A percentile compares a stretch with the other conserved stretches of the same genome.
phyloP scores from a whole-genome alignment of 2,113 vertebrate species.

The Nothocercus julius region DNA sequence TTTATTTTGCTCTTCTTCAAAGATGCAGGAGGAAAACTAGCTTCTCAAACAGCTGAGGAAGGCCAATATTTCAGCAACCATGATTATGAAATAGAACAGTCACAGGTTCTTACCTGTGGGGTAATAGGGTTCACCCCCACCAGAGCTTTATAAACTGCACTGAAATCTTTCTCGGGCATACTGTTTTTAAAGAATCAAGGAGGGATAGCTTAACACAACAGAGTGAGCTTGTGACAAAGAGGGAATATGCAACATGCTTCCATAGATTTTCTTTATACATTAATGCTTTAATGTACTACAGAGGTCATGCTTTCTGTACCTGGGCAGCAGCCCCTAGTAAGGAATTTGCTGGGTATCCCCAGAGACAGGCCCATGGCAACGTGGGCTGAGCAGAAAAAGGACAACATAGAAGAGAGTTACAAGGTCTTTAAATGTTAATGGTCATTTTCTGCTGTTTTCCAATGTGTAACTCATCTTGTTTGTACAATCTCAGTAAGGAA shows the following conservation, averaged over 20 bases:
- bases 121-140: not conserved
- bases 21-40: not conserved
- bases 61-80: not conserved
- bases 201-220: rapidly evolving
- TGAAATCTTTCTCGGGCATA: not conserved
- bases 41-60: not conserved
- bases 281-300: not conserved
- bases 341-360: not conserved
- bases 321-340: not conserved
- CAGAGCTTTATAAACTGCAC: not conserved
- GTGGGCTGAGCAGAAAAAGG: not conserved
- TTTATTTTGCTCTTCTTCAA: not conserved
- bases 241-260: not conserved
- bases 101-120: not conserved
- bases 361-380: not conserved
- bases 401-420: not conserved
- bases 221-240: not conserved
- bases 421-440: not conserved
- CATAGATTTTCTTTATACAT: not conserved
- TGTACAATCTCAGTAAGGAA: not conserved
- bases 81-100: not conserved
- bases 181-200: not conserved
- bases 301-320: not conserved
- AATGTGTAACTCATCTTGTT: not conserved
- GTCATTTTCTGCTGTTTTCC: not conserved